Base-by-base conservation (phyloP, 2,797 vertebrate genomes). In the Tympanoctomys barrerae region DNA sequence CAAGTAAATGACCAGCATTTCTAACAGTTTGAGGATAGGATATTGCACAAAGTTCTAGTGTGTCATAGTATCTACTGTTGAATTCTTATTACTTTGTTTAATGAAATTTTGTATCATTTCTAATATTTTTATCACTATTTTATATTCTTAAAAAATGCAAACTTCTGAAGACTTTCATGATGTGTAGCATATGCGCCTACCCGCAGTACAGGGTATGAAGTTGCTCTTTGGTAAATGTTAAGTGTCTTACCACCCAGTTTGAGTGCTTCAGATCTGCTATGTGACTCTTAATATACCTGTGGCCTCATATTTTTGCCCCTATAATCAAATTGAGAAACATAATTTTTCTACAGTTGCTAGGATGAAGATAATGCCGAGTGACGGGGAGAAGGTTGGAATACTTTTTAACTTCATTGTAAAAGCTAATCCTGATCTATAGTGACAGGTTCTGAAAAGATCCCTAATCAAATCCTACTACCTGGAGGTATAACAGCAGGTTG, bases 261-360 rank as follows among this genome's bases (percentile, higher is more conserved):
- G 0, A 13, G 85, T 80, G 54, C 16, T 93, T 54, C 80, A 61
- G 83, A 87, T 93, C n/a, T 95, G 59, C 46, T 80, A 42, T 26
- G 73, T 62, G 57, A 68, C 52, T 95, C 62, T 87, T 89, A 96
- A 84, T 95, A 31, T 91, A 26, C 22, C 73, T 88, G 57, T 91
- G 49, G 57, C 39, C 13, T 86, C 16, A 59, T 62, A 66, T 46
- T 96, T 42, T 90, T 42, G 93, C 52, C 83, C 89, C 26, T 2
- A 39, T 78, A 46, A 94, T 95, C 39, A 96, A 96, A 92, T 52
- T 80, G 79, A 94, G 52, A 89, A 87, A 73, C 83, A 18, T 54
- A 8, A n/a, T 96, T 95, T 73, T 90, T 92, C 82, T 91, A 59
- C 22, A 71, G 26, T 57, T 90, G 24, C 90, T 92, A 78, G 46